Base-by-base conservation (phyloP, 2,888 invertebrate genomes). In the Tetrapedia diversipes region DNA sequence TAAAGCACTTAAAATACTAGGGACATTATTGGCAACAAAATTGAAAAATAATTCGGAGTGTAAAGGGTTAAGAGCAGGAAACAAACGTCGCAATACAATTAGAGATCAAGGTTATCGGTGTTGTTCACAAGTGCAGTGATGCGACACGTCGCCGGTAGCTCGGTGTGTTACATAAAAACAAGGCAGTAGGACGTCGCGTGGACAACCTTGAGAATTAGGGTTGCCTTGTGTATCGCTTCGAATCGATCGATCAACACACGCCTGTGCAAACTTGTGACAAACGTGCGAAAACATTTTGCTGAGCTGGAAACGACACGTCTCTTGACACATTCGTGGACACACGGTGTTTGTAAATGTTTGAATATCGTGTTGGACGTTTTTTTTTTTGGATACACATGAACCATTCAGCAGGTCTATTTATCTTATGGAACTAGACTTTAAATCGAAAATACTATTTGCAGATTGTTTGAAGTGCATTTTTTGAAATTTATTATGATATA, bases 51-150 rank as follows among this genome's bases (percentile, higher is more conserved):
- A n/a, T n/a, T n/a, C n/a, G n/a, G n/a, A n/a, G n/a, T n/a, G n/a
- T n/a, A n/a, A n/a, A n/a, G n/a, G n/a, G n/a, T n/a, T n/a, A n/a
- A n/a, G n/a, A n/a, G n/a, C 37, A 51, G 49, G 57, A 43, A 19
- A 51, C 22, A 27, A 32, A 70, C 11, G 39, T 64, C 14, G 37
- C 54, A 29, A 10, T 53, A 34, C 34, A 34, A 11, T 19, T 24
- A 41, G 27, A 27, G 41, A 29, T 63, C 47, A 32, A 56, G 51
- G 68, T 29, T 59, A n/a, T 24, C n/a, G 27, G 59, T 53, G 53
- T 22, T 39, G 24, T 41, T 57, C 16, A 16, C 10, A 7, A 65
- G 66, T 63, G 71, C 11, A 51, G 71, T 57, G 73, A 63, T 43
- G 49, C 69, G 69, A 43, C 37, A 43, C 56, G 61, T 60, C 51